Evolutionary conservation across 2,113 vertebrate species (phyloP), one percentile per base, ranked within the genome.

Genomic region (Steatornis caripensis): DNA sequence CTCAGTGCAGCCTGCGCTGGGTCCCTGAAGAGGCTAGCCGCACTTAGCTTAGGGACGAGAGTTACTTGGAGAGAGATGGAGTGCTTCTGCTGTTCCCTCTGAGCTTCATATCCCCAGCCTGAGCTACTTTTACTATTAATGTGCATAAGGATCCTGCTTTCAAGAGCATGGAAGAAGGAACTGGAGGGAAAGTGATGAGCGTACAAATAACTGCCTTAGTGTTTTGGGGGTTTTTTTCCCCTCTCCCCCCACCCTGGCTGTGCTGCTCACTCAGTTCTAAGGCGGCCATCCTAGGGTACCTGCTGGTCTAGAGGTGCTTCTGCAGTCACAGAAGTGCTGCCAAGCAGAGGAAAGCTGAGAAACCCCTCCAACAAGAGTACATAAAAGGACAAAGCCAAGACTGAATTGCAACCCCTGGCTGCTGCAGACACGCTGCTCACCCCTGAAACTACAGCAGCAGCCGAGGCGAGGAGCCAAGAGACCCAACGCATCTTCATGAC

Each of bases 401-500:
- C n/a, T 30, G 32, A n/a, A 30, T 18, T 1, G 3, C 54, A 75
- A 1, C 22, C 43, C 24, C 0, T 14, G 49, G 6, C 49, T 57
- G 14, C 43, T 62, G 24, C 75, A 46, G 61, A 4, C 7, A 7
- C 10, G 9, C 5, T 5, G 30, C 53, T 29, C 20, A 7, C 6
- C 36, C 13, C 54, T 29, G 6, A 7, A 46, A 34, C 46, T 8
- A 19, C 2, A 15, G 36, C 46, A 72, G 60, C 54, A 51, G 61
- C 8, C 4, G 48, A 57, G 36, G 68, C 0, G 0, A 55, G 48
- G 23, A 22, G 32, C 74, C 48, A 23, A 46, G 29, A 78, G 23
- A 20, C 41, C 19, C 46, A 32, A 78, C 45, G n/a, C 19, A 12
- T 12, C 26, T 8, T 15, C 15, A 5, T 0, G 3, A 10, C 11